Evolutionary conservation across 2,113 vertebrate species (phyloP).

Genomic region (Mixornis gularis): DNA sequence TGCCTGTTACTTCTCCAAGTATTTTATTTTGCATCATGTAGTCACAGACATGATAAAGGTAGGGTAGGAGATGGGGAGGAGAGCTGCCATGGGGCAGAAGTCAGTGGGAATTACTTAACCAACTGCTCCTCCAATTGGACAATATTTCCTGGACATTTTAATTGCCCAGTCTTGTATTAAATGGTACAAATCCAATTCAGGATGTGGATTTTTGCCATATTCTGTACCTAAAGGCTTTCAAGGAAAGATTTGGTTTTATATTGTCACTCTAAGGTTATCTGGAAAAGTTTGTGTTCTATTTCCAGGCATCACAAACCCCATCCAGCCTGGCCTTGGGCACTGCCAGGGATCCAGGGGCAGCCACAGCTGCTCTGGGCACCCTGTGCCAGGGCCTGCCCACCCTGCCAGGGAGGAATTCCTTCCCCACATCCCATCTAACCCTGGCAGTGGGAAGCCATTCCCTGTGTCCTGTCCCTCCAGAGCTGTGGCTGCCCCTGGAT

Average conservation of each 20-base stretch:
- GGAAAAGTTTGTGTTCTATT: background rate
- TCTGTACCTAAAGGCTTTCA: background rate
- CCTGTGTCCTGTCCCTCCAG: background rate
- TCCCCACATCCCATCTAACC: rapidly evolving
- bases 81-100: background rate
- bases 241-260: background rate
- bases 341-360: background rate
- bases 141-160: background rate
- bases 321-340: background rate
- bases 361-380: too few species aligned
- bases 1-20: background rate
- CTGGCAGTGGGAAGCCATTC: background rate
- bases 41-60: background rate
- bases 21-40: background rate
- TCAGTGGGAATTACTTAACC: background rate
- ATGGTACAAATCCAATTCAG: too few species aligned
- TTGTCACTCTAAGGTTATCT: rapidly evolving
- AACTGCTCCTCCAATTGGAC: background rate
- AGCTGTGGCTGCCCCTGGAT: background rate
- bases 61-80: background rate
- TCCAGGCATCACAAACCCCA: background rate
- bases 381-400: background rate
- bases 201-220: background rate
- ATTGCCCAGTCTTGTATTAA: background rate
- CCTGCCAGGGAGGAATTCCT: background rate